Evolutionary conservation across 2,113 vertebrate genomes (phyloP).

Genomic region (Opisthocomus hoazin): DNA sequence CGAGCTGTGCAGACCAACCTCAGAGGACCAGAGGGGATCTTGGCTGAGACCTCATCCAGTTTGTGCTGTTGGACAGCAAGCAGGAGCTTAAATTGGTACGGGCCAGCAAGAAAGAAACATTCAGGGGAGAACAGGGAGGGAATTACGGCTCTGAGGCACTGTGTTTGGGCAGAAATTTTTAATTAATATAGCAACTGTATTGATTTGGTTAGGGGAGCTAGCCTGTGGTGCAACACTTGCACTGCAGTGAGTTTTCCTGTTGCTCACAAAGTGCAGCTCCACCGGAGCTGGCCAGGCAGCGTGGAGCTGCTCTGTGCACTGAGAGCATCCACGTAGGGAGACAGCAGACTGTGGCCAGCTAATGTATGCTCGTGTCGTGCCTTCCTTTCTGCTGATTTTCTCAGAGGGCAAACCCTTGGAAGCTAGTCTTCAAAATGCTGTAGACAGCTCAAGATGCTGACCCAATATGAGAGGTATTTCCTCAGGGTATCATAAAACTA

Average conservation of each 20-base stretch:
- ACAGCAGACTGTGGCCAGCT: not conserved
- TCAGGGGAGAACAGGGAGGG: not conserved
- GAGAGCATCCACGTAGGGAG: not conserved
- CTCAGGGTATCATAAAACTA: not conserved
- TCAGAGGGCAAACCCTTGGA: conserved; percentile 12
- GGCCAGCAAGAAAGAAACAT: not conserved
- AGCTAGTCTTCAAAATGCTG: conserved; percentile 8
- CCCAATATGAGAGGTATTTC: conserved; percentile 40
- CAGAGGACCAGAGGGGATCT: not conserved
- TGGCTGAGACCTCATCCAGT: not conserved
- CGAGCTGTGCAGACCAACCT: not conserved
- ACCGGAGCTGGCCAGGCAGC: fast-evolving
- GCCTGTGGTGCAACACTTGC: not conserved
- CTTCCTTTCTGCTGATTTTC: not conserved
- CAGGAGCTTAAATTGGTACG: not conserved
- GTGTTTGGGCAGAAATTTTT: not conserved
- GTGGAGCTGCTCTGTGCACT: not conserved
- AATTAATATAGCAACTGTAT: not conserved
- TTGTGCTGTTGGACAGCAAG: not conserved
- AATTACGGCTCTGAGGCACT: not conserved
- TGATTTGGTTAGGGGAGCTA: not conserved
- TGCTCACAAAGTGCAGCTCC: not conserved
- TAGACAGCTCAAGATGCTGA: conserved; percentile 52
- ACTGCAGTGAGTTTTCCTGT: not conserved
- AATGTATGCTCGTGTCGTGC: not conserved